phyloP scores from a whole-genome alignment of 1,140 invertebrate genomes.

The Hesperophylax magnus region DNA sequence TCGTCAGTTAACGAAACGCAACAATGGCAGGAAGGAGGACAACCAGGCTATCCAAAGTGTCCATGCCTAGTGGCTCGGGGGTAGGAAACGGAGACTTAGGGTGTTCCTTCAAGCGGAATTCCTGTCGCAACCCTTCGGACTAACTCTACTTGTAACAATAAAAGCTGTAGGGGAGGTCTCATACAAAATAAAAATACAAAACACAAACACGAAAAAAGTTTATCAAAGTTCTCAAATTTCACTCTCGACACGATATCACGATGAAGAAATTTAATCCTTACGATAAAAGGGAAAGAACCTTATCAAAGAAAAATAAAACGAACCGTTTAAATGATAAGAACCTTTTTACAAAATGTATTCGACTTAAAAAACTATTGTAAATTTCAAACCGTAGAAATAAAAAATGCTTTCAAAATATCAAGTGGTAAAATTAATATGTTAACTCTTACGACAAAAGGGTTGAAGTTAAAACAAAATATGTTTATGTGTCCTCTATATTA shows the following conservation, averaged over 20 bases:
- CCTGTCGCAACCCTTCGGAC: conserved; percentile 8
- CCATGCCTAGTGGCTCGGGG: not conserved
- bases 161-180: conserved; percentile 8
- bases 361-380: too few species aligned
- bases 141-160: not conserved
- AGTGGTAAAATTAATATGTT: too few species aligned
- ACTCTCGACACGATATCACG: not conserved
- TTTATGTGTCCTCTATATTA: too few species aligned
- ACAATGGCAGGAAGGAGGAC: conserved; percentile 26
- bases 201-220: not conserved
- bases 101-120: conserved; percentile 16
- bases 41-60: not conserved
- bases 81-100: conserved; percentile 21
- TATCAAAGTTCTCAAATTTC: not conserved
- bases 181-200: not conserved
- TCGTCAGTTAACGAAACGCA: not conserved
- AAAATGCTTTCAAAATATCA: too few species aligned
- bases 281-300: too few species aligned
- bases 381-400: too few species aligned
- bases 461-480: too few species aligned
- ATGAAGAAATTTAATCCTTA: too few species aligned
- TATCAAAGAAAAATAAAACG: too few species aligned
- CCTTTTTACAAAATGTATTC: too few species aligned
- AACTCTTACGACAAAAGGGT: too few species aligned
- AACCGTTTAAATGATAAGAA: too few species aligned